Base-by-base conservation (phyloP, 2,797 vertebrate species). In the Lates japonicus region DNA sequence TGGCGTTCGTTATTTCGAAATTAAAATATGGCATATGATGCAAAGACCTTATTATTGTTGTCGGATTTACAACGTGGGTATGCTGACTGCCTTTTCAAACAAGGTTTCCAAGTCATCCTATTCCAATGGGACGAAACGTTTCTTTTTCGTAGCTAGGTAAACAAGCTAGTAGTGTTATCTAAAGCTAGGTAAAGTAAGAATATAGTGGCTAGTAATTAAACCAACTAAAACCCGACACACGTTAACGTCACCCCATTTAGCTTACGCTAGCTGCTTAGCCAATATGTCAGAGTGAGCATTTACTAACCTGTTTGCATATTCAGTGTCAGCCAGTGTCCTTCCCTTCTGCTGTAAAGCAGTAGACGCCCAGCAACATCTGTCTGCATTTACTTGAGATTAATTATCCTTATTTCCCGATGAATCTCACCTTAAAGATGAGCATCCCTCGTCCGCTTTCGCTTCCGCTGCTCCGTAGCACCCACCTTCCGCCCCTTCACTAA, bases 241-340 rank as follows among this genome's bases (percentile, higher is more conserved):
- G 64, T 63, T 69, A 29, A 20, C n/a, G 55, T 57, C 57, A 35
- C 41, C 33, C 37, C 39, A n/a, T 8, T 13, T 66, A 77, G 80
- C 82, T 63, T 22, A n/a, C 6, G 71, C 64, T 87, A 88, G 73
- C 82, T 59, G 35, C 20, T 29, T 1, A 41, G 81, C 86, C 79
- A 81, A 35, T 54, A 58, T 65, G n/a, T 49, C 39, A 46, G 4
- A 44, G 13, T 20, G 22, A 74, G 37, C 55, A 6, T 46, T 51
- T 42, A 49, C 66, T 61, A 2, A 76, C 69, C 70, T 72, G 68
- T 65, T 31, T 12, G 5, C 19, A 19, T 13, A 5, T 44, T 22
- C 6, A 29, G 25, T 29, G 25, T 29, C 10, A 13, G 29, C 12
- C 52, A 33, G 22, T 17, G 19, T 66, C 42, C 52, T 42, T 61